Conservation (phyloP, 2,113 vertebrate genomes). For the Danionella cerebrum region DNA sequence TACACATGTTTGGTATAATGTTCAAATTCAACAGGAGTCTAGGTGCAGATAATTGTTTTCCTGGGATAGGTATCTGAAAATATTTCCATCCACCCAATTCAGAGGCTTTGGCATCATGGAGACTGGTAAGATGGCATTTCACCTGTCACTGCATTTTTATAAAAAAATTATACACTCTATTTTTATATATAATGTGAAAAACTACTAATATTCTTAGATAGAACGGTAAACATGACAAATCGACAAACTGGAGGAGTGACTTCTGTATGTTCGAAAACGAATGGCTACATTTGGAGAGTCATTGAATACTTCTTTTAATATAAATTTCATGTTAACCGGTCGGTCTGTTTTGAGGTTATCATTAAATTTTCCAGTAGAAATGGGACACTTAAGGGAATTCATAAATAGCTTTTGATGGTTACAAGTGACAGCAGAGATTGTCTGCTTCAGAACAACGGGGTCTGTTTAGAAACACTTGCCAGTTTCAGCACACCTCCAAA, state of each 20-base stretch:
- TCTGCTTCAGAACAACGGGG: too few relatives aligned
- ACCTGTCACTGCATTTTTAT: not conserved
- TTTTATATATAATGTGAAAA: too few relatives aligned
- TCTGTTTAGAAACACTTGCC: too few relatives aligned
- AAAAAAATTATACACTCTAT: not conserved
- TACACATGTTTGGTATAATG: conserved; percentile 40
- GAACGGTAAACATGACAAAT: too few relatives aligned
- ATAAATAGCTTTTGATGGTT: too few relatives aligned
- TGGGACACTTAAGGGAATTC: too few relatives aligned
- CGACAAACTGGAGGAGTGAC: too few relatives aligned
- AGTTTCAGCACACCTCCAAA: not conserved
- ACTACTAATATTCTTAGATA: too few relatives aligned
- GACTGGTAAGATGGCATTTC: conserved; percentile 55
- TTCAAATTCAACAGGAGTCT: conserved; percentile 48
- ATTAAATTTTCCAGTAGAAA: not conserved
- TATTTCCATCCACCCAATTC: not conserved
- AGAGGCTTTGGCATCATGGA: conserved; percentile 58
- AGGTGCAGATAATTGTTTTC: conserved; percentile 40
- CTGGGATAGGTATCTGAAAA: conserved; percentile 34
- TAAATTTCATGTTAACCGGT: not conserved
- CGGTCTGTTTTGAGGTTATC: not conserved
- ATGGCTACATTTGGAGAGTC: too few relatives aligned
- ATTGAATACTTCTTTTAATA: not conserved
- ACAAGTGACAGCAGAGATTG: too few relatives aligned
- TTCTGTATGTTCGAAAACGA: too few relatives aligned